Conservation (phyloP, 2,113 vertebrate species). For the Sula dactylatra region DNA sequence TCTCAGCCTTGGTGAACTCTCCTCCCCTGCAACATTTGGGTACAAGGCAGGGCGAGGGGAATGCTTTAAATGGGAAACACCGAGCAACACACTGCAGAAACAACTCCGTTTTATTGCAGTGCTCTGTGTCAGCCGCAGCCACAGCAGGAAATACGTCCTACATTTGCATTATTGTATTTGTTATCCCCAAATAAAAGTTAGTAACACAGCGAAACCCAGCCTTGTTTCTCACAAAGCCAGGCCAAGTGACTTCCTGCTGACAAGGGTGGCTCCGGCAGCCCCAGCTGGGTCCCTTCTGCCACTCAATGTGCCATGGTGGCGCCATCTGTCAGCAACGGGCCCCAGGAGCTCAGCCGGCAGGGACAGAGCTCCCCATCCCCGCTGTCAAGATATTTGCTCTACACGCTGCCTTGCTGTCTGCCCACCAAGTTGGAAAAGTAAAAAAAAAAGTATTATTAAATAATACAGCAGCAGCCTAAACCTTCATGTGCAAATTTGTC, state of each 20-base stretch:
- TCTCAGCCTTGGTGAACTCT: fast-evolving
- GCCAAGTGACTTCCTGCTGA: background rate
- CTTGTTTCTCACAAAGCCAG: background rate
- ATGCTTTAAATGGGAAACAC: background rate
- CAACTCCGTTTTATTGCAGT: background rate
- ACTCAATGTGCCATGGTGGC: background rate
- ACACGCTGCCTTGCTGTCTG: fast-evolving
- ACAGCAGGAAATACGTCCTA: background rate
- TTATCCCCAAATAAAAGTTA: background rate
- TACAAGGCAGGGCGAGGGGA: fast-evolving
- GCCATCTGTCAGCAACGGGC: fast-evolving
- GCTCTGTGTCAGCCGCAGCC: fast-evolving
- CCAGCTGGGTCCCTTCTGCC: fast-evolving
- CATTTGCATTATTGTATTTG: fast-evolving
- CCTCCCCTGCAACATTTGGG: fast-evolving
- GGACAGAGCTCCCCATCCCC: background rate
- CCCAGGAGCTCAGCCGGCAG: fast-evolving
- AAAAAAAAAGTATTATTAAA: background rate
- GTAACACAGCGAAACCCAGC: fast-evolving
- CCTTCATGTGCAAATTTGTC: fast-evolving
- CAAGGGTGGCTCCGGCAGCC: background rate
- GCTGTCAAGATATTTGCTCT: background rate
- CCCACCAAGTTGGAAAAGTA: background rate
- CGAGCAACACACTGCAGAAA: fast-evolving
- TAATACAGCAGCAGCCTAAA: background rate